Conservation (phyloP, 1,140 invertebrate genomes). For the Periplaneta americana region DNA sequence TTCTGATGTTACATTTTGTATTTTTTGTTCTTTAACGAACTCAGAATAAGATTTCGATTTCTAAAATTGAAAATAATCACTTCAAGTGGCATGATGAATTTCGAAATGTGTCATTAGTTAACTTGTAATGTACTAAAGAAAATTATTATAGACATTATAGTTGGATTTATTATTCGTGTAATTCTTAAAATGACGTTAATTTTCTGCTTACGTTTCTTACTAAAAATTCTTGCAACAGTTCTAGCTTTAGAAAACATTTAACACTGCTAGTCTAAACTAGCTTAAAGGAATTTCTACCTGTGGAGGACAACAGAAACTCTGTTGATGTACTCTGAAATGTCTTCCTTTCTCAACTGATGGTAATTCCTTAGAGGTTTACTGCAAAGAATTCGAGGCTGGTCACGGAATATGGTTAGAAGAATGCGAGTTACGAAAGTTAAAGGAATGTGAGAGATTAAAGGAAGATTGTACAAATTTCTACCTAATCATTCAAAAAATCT, state of each 20-base stretch:
- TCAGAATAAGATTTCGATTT: no score
- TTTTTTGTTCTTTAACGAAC: no score
- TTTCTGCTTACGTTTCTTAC: not conserved
- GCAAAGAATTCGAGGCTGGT: not conserved
- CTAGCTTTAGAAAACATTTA: not conserved
- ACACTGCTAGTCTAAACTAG: not conserved
- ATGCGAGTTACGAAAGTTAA: no score
- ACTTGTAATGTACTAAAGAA: no score
- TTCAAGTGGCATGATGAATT: no score
- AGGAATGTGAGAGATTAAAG: not conserved
- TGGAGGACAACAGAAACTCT: not conserved
- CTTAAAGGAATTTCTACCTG: not conserved
- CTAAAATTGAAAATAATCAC: no score
- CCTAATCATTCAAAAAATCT: not conserved
- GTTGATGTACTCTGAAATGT: not conserved
- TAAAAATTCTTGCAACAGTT: not conserved
- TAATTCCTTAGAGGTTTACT: not conserved
- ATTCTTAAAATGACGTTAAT: no score
- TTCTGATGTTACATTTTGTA: no score
- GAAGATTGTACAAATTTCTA: not conserved
- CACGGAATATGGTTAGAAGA: not conserved
- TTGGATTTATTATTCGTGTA: no score
- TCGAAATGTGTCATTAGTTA: no score
- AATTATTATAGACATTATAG: no score
- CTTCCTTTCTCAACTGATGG: not conserved